Conservation (phyloP, 2,888 invertebrate species). For the Erebia palarica region DNA sequence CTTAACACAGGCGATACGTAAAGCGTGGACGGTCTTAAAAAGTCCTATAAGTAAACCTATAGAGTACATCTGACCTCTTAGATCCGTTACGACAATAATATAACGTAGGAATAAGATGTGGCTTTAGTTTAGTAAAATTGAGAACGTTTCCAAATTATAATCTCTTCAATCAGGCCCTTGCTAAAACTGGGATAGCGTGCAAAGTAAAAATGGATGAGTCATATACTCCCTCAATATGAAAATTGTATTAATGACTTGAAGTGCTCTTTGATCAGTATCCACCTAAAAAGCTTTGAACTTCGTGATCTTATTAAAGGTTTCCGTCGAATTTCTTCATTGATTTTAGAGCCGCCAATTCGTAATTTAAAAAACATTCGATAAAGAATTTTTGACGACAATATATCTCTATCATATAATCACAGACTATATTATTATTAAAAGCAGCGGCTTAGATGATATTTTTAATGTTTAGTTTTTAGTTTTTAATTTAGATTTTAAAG, state of each 20-base stretch:
- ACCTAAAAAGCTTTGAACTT: constrained; percentile 38
- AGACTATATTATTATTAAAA: too few species aligned
- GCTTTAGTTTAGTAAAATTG: not conserved
- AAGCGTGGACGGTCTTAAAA: too few species aligned
- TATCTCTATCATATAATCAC: too few species aligned
- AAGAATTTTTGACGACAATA: not conserved
- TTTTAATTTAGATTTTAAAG: too few species aligned
- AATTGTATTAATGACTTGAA: constrained; percentile 33
- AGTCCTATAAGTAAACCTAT: too few species aligned
- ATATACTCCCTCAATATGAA: constrained; percentile 13
- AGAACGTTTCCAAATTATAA: not conserved
- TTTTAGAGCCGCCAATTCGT: constrained; percentile 36
- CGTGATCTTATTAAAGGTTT: constrained; percentile 51
- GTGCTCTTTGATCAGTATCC: constrained; percentile 27
- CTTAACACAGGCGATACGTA: too few species aligned
- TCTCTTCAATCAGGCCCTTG: not conserved
- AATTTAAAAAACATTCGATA: not conserved
- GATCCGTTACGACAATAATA: too few species aligned
- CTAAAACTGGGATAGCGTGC: not conserved
- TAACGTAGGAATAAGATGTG: too few species aligned
- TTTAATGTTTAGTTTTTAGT: too few species aligned
- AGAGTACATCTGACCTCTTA: too few species aligned
- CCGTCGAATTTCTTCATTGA: constrained; percentile 47
- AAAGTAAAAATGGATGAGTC: not conserved
- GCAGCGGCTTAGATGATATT: too few species aligned